Evolutionary conservation across 2,888 invertebrate genomes (phyloP), one percentile per base, ranked within the genome.

Genomic region (Charanyca ferruginea): DNA sequence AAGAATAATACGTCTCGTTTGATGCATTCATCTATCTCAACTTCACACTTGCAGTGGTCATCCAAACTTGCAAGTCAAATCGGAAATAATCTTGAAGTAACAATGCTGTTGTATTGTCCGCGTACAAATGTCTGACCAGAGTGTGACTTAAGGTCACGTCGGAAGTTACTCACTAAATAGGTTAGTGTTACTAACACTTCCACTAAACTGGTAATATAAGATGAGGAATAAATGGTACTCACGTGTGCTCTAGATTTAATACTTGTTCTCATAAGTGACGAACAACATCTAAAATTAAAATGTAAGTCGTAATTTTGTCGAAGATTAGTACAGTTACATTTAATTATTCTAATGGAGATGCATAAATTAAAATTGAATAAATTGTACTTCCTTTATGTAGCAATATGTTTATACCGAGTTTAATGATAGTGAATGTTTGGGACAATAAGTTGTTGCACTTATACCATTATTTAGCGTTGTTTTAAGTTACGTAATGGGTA

Each of bases 41-140:
- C 13, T 66, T 51, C 77, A 66, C 22, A 72, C 28, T 60, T 0
- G 1, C 20, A 57, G 63, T 55, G 52, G 52, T 79, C 20, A 16
- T 5, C 0, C 11, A 64, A 74, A 81, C 48, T 64, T 81, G 79
- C 81, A 81, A 82, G 81, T 76, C 79, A 73, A 70, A 70, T 72
- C 81, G 83, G 83, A 83, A 81, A 74, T 80, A 62, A 66, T 69
- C 48, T 70, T 57, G 35, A 22, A 57, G 63, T 68, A 64, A 78
- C 78, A 75, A 79, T 62, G 58, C 55, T 66, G 54, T 58, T 47
- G 18, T 62, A 60, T 66, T 63, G 71, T 75, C 35, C 7, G 45
- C 35, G 7, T 53, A 55, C 42, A 63, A 66, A 64, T 59, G 55
- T 22, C 42, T 41, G 52, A 35, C 41, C 28, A 47, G 16, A 8